Percentiles rank a stretch among this genome's conserved stretches.
phyloP scores from a whole-genome alignment of 2,113 vertebrate species.

The Tyto alba region DNA sequence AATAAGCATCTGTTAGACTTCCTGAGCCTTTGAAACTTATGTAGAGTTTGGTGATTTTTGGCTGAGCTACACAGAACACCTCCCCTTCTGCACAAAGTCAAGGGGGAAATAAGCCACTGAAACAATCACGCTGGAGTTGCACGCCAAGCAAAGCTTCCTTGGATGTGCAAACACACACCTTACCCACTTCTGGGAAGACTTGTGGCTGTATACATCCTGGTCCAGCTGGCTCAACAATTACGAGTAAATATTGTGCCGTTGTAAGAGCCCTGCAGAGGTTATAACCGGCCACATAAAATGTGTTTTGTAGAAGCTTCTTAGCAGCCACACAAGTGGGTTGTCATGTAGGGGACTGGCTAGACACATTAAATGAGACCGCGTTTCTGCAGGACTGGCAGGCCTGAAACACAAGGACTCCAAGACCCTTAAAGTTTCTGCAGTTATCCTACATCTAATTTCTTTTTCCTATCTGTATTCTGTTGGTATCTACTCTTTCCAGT shows the following conservation, averaged over 20 bases:
- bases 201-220: neutral
- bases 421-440: neutral
- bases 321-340: neutral
- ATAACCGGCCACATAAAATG: neutral
- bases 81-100: neutral
- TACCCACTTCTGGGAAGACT: neutral
- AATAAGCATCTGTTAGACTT: neutral
- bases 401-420: neutral
- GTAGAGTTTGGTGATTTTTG: neutral
- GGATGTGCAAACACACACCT: fast-evolving
- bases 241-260: neutral
- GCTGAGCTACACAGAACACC: neutral
- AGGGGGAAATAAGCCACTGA: neutral
- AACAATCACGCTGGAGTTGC: neutral
- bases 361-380: neutral
- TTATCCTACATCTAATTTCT: neutral
- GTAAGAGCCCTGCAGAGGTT: neutral
- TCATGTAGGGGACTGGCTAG: neutral
- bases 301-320: neutral
- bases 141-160: neutral
- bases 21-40: neutral
- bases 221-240: neutral
- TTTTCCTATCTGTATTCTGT: neutral
- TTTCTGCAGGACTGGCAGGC: neutral
- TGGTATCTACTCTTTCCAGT: neutral